A percentile compares a stretch with the other conserved stretches of the same genome.
Evolutionary conservation across 2,797 vertebrate species (phyloP).

Genomic region (Channa striata): DNA sequence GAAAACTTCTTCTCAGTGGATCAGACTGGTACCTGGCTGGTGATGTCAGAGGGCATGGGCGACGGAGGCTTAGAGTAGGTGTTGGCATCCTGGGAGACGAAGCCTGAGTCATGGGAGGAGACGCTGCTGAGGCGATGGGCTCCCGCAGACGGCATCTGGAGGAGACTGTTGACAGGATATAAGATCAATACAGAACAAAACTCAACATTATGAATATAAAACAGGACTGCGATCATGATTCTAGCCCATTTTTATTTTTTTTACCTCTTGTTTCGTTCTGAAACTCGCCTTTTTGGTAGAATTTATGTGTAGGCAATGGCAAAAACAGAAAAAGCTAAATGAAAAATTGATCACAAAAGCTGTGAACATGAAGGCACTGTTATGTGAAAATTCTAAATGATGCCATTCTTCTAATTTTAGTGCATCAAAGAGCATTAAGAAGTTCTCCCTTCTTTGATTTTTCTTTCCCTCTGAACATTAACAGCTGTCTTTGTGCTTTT

Average conservation of each 20-base stretch:
- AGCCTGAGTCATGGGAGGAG: slow-evolving; percentile 98
- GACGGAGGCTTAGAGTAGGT: slow-evolving; percentile 96
- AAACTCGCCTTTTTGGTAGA: slow-evolving; percentile 16
- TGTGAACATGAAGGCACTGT: slow-evolving; percentile 24
- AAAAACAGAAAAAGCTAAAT: slow-evolving; percentile 29
- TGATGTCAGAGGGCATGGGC: slow-evolving; percentile 97
- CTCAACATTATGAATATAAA: slow-evolving; percentile 14
- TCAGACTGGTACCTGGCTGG: slow-evolving; percentile 89
- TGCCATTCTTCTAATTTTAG: slow-evolving; percentile 56
- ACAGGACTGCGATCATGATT: slow-evolving; percentile 8
- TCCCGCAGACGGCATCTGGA: slow-evolving; percentile 89
- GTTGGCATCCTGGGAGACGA: slow-evolving; percentile 95
- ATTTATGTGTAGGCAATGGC: slow-evolving; percentile 9
- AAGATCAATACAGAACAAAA: slow-evolving; percentile 5
- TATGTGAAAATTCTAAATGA: slow-evolving; percentile 40
- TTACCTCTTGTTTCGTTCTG: neutral
- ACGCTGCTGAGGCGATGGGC: slow-evolving; percentile 96
- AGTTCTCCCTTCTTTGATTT: slow-evolving; percentile 57
- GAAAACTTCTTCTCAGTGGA: neutral
- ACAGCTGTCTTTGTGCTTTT: slow-evolving; percentile 45
- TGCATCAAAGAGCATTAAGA: slow-evolving; percentile 68
- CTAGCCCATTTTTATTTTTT: no score
- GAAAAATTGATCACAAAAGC: slow-evolving; percentile 56
- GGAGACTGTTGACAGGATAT: slow-evolving; percentile 84
- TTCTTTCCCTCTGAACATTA: slow-evolving; percentile 48